Evolutionary conservation across 2,113 vertebrate species (phyloP), one percentile per base, ranked within the genome.

Genomic region (Silurus meridionalis): DNA sequence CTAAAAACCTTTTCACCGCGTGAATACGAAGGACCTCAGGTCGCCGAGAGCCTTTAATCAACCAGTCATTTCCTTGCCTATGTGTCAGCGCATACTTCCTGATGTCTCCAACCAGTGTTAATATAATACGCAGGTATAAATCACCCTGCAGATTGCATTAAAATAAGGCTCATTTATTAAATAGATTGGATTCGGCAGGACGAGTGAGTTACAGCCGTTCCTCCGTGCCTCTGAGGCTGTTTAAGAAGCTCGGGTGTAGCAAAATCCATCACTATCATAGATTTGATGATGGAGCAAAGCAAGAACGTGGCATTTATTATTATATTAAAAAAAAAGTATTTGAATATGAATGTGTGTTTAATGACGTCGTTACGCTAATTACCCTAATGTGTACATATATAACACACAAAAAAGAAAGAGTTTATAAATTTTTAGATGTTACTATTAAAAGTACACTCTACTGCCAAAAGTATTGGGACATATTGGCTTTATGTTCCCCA

Each of bases 81-180:
- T 75, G 50, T 72, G 72, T 53, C 50, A 53, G 25, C n/a, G 13
- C 10, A 15, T 8, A 25, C n/a, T 78, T 78, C n/a, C 28, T 23
- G 74, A 28, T 57, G 66, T 67, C 69, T 58, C 17, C 58, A 48
- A 79, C 79, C 25, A 21, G 61, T 17, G 74, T 87, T 69, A 82
- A 82, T 81, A 77, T 77, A 53, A 77, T 55, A 77, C 23, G 48
- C 48, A 23, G 72, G 48, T 84, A 82, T 89, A 86, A 86, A 55
- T 88, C 66, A 82, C 61, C 75, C 72, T 23, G 60, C 28, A 79
- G 79, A 85, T 86, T 85, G 37, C 79, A 84, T 86, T 88, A 83
- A 88, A 69, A 87, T 83, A 82, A 82, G 69, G 85, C 84, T 64
- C 80, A 86, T 90, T 89, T 86, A 63, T 79, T 63, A 82, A 87